A percentile compares a stretch with the other conserved stretches of the same genome.
phyloP scores from a whole-genome alignment of 1,140 invertebrate genomes.

The Hylaeus volcanicus region DNA sequence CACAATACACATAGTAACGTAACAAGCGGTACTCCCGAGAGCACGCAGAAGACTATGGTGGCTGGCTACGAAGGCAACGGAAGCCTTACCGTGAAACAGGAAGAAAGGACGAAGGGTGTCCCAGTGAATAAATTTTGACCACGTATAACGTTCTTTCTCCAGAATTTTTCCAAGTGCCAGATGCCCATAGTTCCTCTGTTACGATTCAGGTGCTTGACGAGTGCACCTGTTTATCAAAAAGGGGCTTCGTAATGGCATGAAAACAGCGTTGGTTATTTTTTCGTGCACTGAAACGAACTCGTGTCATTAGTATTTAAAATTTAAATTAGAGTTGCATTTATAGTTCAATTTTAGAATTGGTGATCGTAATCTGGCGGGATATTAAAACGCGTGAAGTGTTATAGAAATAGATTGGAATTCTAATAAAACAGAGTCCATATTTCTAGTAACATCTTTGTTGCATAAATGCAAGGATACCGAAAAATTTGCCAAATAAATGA shows the following conservation, averaged over 20 bases:
- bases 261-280: neutral
- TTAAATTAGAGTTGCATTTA: neutral
- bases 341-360: no score
- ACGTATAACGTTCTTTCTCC: no score
- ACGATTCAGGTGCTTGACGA: neutral
- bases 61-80: constrained; percentile 33
- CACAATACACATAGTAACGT: constrained; percentile 16
- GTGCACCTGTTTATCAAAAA: neutral
- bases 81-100: constrained; percentile 32
- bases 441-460: no score
- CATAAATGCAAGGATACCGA: no score
- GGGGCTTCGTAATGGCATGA: neutral
- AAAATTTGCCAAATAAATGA: no score
- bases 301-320: neutral
- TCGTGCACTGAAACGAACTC: neutral
- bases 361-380: no score
- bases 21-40: constrained; percentile 36
- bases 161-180: neutral
- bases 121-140: constrained; percentile 9
- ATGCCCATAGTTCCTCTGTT: constrained; percentile 8
- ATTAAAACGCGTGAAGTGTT: no score
- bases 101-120: constrained; percentile 12
- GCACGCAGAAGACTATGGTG: neutral
- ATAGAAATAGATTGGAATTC: no score
- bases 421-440: no score